phyloP scores from a whole-genome alignment of 2,113 vertebrate species.

The Esox niger region DNA sequence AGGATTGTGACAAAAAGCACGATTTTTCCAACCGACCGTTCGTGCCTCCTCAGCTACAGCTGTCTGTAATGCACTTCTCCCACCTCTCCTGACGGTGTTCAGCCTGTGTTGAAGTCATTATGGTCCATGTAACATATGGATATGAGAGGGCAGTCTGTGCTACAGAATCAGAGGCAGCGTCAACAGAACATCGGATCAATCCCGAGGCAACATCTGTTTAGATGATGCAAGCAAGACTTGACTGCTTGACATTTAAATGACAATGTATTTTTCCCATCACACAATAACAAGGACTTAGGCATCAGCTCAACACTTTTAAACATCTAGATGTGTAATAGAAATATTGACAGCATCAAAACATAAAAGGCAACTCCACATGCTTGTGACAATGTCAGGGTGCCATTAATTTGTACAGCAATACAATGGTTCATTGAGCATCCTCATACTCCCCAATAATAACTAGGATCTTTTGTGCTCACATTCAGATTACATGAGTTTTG shows the following conservation, averaged over 20 bases:
- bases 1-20: conserved; percentile 62
- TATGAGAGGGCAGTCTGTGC: neutral
- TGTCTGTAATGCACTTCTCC: conserved; percentile 62
- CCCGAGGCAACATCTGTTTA: neutral
- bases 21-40: conserved; percentile 61
- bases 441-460: conserved; percentile 13
- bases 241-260: neutral
- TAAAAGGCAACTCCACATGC: conserved; percentile 8
- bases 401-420: conserved; percentile 19
- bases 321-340: too few species aligned
- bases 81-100: conserved; percentile 53
- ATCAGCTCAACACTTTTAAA: too few species aligned
- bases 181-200: conserved; percentile 9
- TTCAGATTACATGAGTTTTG: conserved; percentile 23
- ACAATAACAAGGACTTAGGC: too few species aligned
- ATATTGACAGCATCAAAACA: neutral
- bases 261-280: too few species aligned
- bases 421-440: conserved; percentile 31
- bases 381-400: conserved; percentile 31
- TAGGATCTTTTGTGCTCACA: conserved; percentile 43
- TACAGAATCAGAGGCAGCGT: neutral
- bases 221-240: neutral
- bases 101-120: conserved; percentile 51
- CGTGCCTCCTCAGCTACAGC: conserved; percentile 42
- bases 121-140: conserved; percentile 12